Percentiles rank a stretch among this genome's conserved stretches.
Conservation (phyloP, 2,113 vertebrate species). For the Pseudonaja textilis region DNA sequence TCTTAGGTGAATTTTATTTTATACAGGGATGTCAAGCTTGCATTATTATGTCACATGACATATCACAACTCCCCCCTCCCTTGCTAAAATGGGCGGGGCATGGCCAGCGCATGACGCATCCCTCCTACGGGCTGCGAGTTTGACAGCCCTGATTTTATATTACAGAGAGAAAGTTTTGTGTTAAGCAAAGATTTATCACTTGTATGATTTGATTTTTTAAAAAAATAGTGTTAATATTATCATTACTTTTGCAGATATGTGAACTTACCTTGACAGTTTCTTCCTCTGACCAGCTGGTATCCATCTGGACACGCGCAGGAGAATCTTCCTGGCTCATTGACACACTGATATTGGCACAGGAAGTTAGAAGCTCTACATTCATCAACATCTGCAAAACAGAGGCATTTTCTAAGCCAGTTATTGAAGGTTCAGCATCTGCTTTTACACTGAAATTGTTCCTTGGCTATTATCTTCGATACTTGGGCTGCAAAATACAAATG, state of each 20-base stretch:
- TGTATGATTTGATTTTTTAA: not conserved
- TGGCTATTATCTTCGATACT: not conserved
- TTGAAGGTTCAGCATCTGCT: not conserved
- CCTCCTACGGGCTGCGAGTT: too few species aligned
- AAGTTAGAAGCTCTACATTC: conserved; percentile 91
- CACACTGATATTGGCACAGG: conserved; percentile 89
- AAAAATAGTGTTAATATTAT: not conserved
- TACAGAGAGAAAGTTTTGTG: not conserved
- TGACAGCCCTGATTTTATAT: not conserved
- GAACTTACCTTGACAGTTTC: conserved; percentile 87
- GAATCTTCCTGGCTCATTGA: conserved; percentile 89
- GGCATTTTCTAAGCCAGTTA: not conserved
- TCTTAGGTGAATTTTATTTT: not conserved
- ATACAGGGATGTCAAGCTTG: not conserved
- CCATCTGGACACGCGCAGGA: conserved; percentile 90
- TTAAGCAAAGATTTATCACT: not conserved
- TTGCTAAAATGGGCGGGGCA: too few species aligned
- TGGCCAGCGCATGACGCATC: too few species aligned
- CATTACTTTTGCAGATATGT: not conserved
- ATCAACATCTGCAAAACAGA: conserved; percentile 79
- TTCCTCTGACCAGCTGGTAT: conserved; percentile 86
- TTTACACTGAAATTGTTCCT: not conserved
- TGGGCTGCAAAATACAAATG: not conserved
- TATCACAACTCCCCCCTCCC: too few species aligned
- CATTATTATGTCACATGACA: too few species aligned